phyloP scores from a whole-genome alignment of 2,113 vertebrate species.

The Phocoena sinus region DNA sequence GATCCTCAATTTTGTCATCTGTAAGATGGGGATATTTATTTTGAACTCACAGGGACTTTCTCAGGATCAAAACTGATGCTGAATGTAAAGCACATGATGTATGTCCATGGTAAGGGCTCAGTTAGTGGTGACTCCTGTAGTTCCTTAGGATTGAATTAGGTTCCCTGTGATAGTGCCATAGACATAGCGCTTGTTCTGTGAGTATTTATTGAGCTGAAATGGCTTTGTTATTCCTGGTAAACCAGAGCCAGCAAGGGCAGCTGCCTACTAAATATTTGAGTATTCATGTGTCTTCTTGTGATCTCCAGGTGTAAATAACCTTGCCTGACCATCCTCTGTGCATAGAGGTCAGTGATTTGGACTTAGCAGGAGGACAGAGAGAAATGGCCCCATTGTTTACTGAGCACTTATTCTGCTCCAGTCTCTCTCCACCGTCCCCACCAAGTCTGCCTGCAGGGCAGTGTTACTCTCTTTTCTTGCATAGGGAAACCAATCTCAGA shows the following conservation, averaged over 20 bases:
- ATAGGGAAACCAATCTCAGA: background rate
- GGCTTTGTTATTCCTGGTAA: background rate
- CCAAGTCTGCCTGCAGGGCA: background rate
- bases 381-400: background rate
- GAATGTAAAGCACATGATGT: background rate
- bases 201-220: background rate
- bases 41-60: background rate
- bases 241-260: background rate
- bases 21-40: background rate
- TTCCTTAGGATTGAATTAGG: background rate
- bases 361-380: background rate
- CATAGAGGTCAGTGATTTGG: background rate
- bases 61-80: background rate
- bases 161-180: background rate
- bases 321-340: background rate
- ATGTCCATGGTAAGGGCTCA: background rate
- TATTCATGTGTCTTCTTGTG: background rate
- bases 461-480: accelerated
- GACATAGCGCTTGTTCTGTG: background rate
- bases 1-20: background rate
- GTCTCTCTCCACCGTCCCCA: background rate
- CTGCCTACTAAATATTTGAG: background rate
- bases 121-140: background rate
- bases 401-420: background rate
- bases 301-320: background rate